Evolutionary conservation across 2,113 vertebrate species (phyloP).

Genomic region (Notechis scutatus): DNA sequence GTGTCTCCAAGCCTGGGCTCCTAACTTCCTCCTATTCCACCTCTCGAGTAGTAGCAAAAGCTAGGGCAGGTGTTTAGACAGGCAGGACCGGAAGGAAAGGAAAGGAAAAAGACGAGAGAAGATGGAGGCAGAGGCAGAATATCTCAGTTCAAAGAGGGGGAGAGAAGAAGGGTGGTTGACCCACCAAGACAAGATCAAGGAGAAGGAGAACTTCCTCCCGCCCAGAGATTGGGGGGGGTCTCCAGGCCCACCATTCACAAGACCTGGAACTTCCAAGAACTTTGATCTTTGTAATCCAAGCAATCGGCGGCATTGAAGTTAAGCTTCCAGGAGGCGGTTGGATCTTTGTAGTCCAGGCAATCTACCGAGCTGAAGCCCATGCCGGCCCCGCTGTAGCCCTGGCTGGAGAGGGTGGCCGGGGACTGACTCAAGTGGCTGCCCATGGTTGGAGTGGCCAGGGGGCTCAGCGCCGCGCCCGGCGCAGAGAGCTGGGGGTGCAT

Average conservation of each 20-base stretch:
- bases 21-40: neutral
- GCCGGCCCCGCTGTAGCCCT: constrained; percentile 77
- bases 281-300: constrained; percentile 89
- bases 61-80: neutral
- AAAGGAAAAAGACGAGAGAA: no score
- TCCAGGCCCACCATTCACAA: constrained; percentile 62
- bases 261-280: constrained; percentile 90
- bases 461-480: constrained; percentile 79
- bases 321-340: constrained; percentile 80
- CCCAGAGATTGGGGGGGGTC: no score
- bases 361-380: constrained; percentile 80
- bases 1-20: neutral
- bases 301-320: constrained; percentile 84
- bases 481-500: constrained; percentile 82
- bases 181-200: neutral
- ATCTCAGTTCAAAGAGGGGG: neutral
- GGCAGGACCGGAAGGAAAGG: no score
- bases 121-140: no score
- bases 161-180: neutral
- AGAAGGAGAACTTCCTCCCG: neutral
- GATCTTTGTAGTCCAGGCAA: constrained; percentile 87
- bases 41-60: neutral
- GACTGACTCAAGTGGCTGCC: constrained; percentile 79
- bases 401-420: constrained; percentile 75
- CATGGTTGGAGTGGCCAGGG: constrained; percentile 77